These are phyloP conservation scores for Magallana gigas DNA, from an alignment of 1,140 invertebrate genomes.

Conservation along the genomic window DNA sequence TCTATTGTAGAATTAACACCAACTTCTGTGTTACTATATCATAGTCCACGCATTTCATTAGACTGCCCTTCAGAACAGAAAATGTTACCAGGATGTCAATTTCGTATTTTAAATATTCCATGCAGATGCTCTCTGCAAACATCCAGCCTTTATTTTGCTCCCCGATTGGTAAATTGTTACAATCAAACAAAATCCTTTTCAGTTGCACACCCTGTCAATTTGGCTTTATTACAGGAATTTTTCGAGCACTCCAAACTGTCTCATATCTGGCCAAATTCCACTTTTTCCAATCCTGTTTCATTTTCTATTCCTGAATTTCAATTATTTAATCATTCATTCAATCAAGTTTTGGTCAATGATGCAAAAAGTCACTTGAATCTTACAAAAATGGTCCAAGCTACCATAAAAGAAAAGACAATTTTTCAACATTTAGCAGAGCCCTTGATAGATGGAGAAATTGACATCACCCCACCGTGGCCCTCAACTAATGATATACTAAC, in stretches of 20 bases:
- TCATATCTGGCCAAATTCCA: conserved; percentile 24
- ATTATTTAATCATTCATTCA: conserved; percentile 43
- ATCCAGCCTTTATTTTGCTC: conserved; percentile 12
- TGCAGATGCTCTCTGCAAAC: conserved; percentile 43
- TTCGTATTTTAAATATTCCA: conserved; percentile 41
- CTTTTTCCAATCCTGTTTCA: conserved; percentile 15
- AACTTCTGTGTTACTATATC: no score
- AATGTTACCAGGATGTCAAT: no score
- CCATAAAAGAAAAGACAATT: conserved; percentile 34
- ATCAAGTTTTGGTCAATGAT: conserved; percentile 13
- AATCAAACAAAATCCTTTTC: conserved; percentile 8
- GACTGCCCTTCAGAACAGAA: no score
- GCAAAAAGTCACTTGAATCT: conserved; percentile 40
- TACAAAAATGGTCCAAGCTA: conserved; percentile 45
- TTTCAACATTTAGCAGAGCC: conserved; percentile 47
- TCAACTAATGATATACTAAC: conserved; percentile 29
- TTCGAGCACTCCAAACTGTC: conserved; percentile 10
- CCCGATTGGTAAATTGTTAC: conserved; percentile 36
- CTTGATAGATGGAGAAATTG: conserved; percentile 40
- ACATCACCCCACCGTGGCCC: no score
- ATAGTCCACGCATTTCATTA: no score
- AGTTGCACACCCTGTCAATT: conserved; percentile 39
- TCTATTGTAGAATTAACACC: no score
- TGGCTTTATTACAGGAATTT: no score
- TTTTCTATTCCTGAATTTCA: conserved; percentile 42